A percentile compares a stretch with the other conserved stretches of the same genome.
Conservation (phyloP, 2,888 invertebrate species). For the Trilocha varians region DNA sequence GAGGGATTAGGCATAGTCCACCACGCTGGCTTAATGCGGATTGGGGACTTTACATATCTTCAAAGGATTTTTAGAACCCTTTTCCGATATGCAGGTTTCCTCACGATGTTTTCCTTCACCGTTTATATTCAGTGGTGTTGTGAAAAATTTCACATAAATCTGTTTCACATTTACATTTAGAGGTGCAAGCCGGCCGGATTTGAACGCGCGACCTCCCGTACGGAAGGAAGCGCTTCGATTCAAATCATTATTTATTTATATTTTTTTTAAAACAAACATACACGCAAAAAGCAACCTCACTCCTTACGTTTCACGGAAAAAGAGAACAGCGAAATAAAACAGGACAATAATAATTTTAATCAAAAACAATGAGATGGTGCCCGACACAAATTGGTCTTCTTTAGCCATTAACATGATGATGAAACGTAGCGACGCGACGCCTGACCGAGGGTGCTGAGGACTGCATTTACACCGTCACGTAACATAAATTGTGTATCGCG, state of each 20-base stretch:
- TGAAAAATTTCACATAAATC: no score
- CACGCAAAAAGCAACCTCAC: not conserved
- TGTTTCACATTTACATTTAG: no score
- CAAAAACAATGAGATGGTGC: constrained; percentile 64
- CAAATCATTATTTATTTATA: not conserved
- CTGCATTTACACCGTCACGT: constrained; percentile 23
- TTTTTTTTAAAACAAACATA: not conserved
- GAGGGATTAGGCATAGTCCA: no score
- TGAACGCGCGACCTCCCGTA: no score
- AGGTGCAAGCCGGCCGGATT: no score
- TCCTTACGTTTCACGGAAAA: constrained; percentile 5
- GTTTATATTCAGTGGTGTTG: no score
- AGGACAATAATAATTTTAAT: constrained; percentile 64
- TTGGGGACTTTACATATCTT: no score
- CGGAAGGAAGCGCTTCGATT: no score
- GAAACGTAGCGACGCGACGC: constrained; percentile 40
- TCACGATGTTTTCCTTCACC: no score
- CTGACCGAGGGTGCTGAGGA: constrained; percentile 25
- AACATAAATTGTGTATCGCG: constrained; percentile 2
- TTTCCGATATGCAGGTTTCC: no score
- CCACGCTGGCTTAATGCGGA: no score
- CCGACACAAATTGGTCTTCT: constrained; percentile 57
- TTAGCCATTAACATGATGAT: constrained; percentile 53
- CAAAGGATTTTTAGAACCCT: no score
- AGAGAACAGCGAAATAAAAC: constrained; percentile 20